phyloP scores from a whole-genome alignment of 2,797 vertebrate species.

The Catamblyrhynchus diadema region DNA sequence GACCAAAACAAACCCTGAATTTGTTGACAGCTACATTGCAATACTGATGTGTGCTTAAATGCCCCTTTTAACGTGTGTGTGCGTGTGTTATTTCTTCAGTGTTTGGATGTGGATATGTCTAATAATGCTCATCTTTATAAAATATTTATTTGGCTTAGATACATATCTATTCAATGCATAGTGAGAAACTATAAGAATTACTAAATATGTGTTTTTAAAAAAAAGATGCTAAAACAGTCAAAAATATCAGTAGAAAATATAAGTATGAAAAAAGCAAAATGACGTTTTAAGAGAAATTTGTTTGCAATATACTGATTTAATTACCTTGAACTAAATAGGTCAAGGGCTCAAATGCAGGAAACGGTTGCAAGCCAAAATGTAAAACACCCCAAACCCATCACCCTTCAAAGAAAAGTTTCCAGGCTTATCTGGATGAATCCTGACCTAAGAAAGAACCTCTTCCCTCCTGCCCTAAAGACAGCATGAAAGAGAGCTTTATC shows the following conservation, averaged over 20 bases:
- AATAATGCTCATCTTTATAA: background rate
- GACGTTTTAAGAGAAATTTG: background rate
- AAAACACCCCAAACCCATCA: background rate
- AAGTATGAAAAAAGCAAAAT: background rate
- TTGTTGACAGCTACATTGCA: background rate
- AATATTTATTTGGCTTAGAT: background rate
- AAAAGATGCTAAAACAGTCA: background rate
- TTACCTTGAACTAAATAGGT: background rate
- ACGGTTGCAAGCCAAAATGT: background rate
- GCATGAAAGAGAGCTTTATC: background rate
- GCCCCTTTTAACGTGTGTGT: background rate
- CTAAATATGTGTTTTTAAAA: background rate
- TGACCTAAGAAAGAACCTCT: background rate
- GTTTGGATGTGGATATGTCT: background rate
- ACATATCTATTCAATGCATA: background rate
- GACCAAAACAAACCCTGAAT: background rate
- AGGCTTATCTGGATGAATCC: background rate
- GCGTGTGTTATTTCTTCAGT: background rate
- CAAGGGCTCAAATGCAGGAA: background rate
- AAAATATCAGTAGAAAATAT: background rate
- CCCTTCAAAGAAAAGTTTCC: background rate
- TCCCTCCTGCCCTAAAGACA: background rate
- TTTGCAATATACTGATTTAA: background rate
- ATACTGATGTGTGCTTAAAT: background rate
- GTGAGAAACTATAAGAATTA: background rate